Evolutionary conservation across 1,140 invertebrate genomes (phyloP), one percentile per base, ranked within the genome.

Genomic region (Musca vetustissima): DNA sequence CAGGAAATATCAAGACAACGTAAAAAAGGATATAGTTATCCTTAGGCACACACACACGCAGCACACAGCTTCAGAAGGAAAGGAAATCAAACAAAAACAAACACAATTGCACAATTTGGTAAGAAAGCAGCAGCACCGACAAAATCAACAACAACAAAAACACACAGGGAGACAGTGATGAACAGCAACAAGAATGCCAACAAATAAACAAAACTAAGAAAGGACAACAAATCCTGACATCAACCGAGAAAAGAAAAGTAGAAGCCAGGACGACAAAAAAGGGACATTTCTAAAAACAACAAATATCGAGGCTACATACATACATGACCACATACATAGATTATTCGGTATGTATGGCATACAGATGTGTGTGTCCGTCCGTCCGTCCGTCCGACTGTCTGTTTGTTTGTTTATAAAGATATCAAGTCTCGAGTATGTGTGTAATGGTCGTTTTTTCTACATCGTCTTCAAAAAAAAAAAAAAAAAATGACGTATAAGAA

Each of bases 71-170:
- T 53, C 19, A 11, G 11, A 53, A 19, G 4, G 28, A 11, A 9
- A 59, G 32, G 25, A 59, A 59, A 59, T 2, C 15, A 49, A 49
- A 49, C 15, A 7, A n/a, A 19, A 59, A 59, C 55, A 59, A 32
- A 32, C 28, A 28, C 25, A 59, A 32, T 59, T 59, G 25, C 25
- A 59, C 55, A 59, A 59, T 61, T 61, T 61, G 55, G 15, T 59
- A 28, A 28, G 55, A 59, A 59, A 28, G 36, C 24, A 59, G 17
- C 14, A 55, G 24, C 53, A 55, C 22, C 14, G n/a, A n/a, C n/a
- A n/a, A n/a, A n/a, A 55, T 24, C 53, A 14, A 32, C 28, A 43
- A 43, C 36, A 43, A 11, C 4, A 7, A 28, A 28, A 28, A 25
- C 8, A 55, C 14, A 28, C 0, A 32, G 17, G 32, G n/a, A n/a